Evolutionary conservation across 2,888 invertebrate genomes (phyloP).

Genomic region (Rhagonycha lutea): DNA sequence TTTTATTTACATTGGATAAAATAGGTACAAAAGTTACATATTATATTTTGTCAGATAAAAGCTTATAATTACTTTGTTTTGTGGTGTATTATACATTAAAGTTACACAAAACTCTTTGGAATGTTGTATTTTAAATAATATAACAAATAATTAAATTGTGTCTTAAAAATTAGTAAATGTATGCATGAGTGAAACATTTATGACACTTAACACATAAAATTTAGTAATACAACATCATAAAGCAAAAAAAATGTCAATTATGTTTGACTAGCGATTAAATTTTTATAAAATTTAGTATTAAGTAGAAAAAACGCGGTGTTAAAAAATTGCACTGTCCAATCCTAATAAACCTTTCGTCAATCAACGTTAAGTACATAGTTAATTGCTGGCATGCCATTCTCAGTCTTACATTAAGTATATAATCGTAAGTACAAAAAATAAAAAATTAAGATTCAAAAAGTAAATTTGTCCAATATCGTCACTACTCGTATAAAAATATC

Average conservation of each 20-base stretch:
- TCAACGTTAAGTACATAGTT: background rate
- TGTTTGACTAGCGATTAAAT: background rate
- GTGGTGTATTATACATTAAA: background rate
- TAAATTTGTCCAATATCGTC: slow-evolving; percentile 3
- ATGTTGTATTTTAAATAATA: background rate
- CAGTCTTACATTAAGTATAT: background rate
- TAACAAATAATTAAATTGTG: background rate
- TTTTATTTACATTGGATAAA: slow-evolving; percentile 5
- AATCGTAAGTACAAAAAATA: background rate
- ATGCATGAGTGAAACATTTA: background rate
- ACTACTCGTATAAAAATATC: slow-evolving; percentile 15
- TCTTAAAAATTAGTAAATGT: background rate
- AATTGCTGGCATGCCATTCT: background rate
- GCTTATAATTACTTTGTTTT: background rate
- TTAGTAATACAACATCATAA: background rate
- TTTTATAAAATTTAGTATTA: background rate
- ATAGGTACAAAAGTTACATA: background rate
- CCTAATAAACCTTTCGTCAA: background rate
- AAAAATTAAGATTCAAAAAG: background rate
- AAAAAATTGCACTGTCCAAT: background rate
- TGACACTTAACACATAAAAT: background rate
- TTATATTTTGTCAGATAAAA: background rate
- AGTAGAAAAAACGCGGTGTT: background rate
- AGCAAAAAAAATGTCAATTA: background rate
- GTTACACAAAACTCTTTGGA: background rate